Conservation (phyloP, 2,797 vertebrate genomes). For the Ctenosaura bakeri region DNA sequence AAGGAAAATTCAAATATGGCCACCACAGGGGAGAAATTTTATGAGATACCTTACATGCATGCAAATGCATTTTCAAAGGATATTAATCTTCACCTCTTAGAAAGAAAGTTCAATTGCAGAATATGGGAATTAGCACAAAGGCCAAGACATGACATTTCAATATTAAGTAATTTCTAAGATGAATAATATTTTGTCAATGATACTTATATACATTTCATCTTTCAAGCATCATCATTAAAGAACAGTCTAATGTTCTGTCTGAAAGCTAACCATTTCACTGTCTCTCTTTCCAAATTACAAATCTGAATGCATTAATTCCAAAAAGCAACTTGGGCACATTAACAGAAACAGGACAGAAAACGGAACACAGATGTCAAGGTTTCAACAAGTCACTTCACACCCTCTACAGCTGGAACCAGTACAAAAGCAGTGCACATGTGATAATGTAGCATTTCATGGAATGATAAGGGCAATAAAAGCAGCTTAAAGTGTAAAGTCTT, state of each 20-base stretch:
- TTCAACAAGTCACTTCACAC: conserved; percentile 62
- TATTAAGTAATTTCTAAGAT: conserved; percentile 30
- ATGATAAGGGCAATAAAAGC: conserved; percentile 62
- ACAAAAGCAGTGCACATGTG: conserved; percentile 50
- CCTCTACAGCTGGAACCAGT: conserved; percentile 54
- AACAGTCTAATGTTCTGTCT: background rate
- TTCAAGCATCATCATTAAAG: conserved; percentile 54
- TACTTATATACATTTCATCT: conserved; percentile 48
- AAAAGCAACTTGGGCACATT: conserved; percentile 55
- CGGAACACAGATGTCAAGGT: conserved; percentile 66
- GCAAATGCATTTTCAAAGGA: conserved; percentile 31
- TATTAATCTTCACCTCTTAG: conserved; percentile 29
- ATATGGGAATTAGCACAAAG: background rate
- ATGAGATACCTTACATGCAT: background rate
- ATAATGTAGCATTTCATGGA: conserved; percentile 65
- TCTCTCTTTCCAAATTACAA: conserved; percentile 38
- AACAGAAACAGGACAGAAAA: conserved; percentile 61
- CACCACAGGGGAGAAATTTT: conserved; percentile 20
- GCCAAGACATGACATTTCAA: background rate
- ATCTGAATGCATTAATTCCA: conserved; percentile 45
- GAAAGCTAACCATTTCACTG: conserved; percentile 20
- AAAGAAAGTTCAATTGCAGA: conserved; percentile 52
- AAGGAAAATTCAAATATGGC: conserved; percentile 11
- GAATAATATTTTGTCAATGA: background rate
- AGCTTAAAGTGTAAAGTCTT: conserved; percentile 60